phyloP scores from a whole-genome alignment of 2,888 invertebrate species.

The Troilus luridus region DNA sequence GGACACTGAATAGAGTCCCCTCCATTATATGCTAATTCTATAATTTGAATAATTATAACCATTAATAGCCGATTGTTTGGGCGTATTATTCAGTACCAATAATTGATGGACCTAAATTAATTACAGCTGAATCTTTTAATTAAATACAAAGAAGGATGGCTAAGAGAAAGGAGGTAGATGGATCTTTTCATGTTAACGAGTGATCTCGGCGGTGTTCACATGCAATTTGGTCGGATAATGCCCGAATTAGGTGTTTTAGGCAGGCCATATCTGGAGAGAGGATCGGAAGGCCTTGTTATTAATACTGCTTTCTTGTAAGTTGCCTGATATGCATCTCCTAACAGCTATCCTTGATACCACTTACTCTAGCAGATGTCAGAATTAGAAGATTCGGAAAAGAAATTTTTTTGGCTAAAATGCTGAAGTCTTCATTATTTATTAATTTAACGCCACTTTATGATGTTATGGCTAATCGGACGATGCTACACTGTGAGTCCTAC shows the following conservation, averaged over 20 bases:
- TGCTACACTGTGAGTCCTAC: too few relatives aligned
- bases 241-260: not conserved
- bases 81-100: not conserved
- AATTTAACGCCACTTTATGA: too few relatives aligned
- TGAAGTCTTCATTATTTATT: too few relatives aligned
- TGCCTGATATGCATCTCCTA: not conserved
- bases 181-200: not conserved
- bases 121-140: not conserved
- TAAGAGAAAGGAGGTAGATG: not conserved
- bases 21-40: conserved; percentile 52
- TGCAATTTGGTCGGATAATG: conserved; percentile 1
- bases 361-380: not conserved
- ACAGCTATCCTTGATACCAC: not conserved
- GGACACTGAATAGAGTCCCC: not conserved
- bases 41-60: conserved; percentile 55
- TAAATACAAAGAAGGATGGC: not conserved
- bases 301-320: not conserved
- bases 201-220: not conserved
- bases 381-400: not conserved
- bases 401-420: too few relatives aligned
- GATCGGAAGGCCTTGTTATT: not conserved
- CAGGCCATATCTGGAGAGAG: not conserved
- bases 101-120: conserved; percentile 38
- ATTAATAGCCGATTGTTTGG: conserved; percentile 41
- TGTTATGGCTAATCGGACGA: too few relatives aligned